Conservation (phyloP, 2,888 invertebrate genomes). For the Lasioglossum lativentre region DNA sequence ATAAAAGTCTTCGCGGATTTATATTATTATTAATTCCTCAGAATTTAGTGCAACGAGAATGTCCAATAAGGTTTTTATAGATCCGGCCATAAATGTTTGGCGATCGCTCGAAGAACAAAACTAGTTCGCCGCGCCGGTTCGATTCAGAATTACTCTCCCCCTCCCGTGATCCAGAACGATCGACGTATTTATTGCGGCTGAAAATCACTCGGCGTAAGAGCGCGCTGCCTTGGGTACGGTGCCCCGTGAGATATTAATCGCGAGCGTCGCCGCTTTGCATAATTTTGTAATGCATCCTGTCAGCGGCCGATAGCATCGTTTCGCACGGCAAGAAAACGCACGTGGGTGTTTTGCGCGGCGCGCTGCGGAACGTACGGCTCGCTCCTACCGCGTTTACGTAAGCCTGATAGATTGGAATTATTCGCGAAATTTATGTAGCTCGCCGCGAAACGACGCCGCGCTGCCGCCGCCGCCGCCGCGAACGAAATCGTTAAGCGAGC, state of each 20-base stretch:
- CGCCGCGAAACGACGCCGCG: slow-evolving; percentile 16
- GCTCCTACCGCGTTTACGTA: slow-evolving; percentile 55
- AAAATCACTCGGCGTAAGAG: slow-evolving; percentile 7
- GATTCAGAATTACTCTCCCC: not conserved
- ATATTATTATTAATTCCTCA: not conserved
- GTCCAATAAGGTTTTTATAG: not conserved
- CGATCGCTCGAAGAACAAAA: not conserved
- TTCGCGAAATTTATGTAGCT: slow-evolving; percentile 56
- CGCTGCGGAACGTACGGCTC: slow-evolving; percentile 44
- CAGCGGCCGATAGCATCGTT: slow-evolving; percentile 67
- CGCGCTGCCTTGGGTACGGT: slow-evolving; percentile 5
- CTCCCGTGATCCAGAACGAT: not conserved
- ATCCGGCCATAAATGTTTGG: not conserved
- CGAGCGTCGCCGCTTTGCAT: slow-evolving; percentile 68
- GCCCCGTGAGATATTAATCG: slow-evolving; percentile 67
- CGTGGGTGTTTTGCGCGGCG: slow-evolving; percentile 63
- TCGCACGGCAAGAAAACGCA: slow-evolving; percentile 69
- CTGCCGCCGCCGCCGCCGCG: not conserved
- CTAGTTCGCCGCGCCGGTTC: not conserved
- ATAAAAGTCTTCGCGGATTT: no score
- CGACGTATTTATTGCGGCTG: slow-evolving; percentile 19
- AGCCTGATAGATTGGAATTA: slow-evolving; percentile 62
- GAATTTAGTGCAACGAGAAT: not conserved
- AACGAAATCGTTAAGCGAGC: slow-evolving; percentile 18
- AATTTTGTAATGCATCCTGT: slow-evolving; percentile 73